Evolutionary conservation across 2,797 vertebrate species (phyloP), one percentile per base, ranked within the genome.

Genomic region (Lepus townsendii): DNA sequence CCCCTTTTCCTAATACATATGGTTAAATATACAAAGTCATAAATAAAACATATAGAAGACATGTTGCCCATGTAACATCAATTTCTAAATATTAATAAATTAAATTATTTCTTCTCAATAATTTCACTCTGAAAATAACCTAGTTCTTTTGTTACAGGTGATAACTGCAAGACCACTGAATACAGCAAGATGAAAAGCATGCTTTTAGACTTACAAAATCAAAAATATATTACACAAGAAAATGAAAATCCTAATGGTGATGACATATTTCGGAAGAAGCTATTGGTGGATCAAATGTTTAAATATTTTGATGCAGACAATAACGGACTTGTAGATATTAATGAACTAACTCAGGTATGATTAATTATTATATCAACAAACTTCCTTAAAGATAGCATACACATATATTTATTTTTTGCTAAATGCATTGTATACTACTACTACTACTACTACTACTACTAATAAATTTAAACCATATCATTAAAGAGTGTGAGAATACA

Each of bases 291-390:
- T 96, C 96, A 99, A 76, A 99, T 99, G 98, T 99, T 99, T 97
- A 99, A 98, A 92, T 99, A 98, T 97, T 99, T 99, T 96, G 99
- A 99, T 94, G 98, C 98, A 3, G 99, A 99, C 96, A 98, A 96
- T 87, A 99, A 98, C 5, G 99, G 99, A 95, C 98, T 98, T 94
- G 97, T 99, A 95, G 99, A 99, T 92, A 98, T 97, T 97, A 99
- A 98, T 9, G 99, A 99, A 97, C 98, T 99, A 94, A 99, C 99
- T 96, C 99, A 99, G 99, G 99, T 99, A 97, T 47, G 97, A 93
- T 52, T 82, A 35, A 84, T 68, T 27, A 78, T 72, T 93, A 90
- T 47, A 90, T 85, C 35, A 42, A 87, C 19, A 89, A 26, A 4
- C 8, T 93, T 91, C 72, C 7, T 78, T 87, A 57, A 82, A 60